Conservation (phyloP, 1,140 invertebrate genomes). For the Tachypleus tridentatus region DNA sequence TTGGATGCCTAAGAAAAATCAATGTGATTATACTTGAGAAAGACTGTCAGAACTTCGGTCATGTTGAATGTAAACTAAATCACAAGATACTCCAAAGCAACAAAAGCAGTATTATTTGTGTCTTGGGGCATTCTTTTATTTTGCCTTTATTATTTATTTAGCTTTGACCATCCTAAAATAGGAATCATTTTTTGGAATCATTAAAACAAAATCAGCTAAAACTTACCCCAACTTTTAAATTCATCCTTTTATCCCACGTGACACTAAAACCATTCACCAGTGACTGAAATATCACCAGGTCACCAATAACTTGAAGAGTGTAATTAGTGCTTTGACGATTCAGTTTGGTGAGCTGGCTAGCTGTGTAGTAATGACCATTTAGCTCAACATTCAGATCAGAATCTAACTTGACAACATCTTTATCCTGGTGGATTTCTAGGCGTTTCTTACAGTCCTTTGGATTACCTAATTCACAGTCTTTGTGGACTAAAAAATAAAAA, state of each 20-base stretch:
- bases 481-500: constrained; percentile 43
- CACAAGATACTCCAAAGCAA: no score
- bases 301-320: constrained; percentile 50
- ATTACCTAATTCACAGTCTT: constrained; percentile 39
- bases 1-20: constrained; percentile 31
- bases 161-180: no score
- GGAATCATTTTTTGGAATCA: no score
- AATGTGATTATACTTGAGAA: no score
- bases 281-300: constrained; percentile 51
- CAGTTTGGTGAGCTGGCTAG: constrained; percentile 39
- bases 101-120: no score
- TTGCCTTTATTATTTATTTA: no score
- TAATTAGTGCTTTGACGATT: constrained; percentile 43
- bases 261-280: constrained; percentile 56
- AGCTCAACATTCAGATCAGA: constrained; percentile 8
- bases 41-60: no score
- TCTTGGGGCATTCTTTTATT: no score
- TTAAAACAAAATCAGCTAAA: neutral
- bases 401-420: constrained; percentile 10
- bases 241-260: constrained; percentile 50
- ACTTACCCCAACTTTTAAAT: constrained; percentile 54
- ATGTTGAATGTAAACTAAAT: no score
- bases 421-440: constrained; percentile 5
- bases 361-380: constrained; percentile 15
- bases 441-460: constrained; percentile 9